A percentile compares a stretch with the other conserved stretches of the same genome.
Evolutionary conservation across 2,113 vertebrate species (phyloP).

Genomic region (Melanerpes formicivorus): DNA sequence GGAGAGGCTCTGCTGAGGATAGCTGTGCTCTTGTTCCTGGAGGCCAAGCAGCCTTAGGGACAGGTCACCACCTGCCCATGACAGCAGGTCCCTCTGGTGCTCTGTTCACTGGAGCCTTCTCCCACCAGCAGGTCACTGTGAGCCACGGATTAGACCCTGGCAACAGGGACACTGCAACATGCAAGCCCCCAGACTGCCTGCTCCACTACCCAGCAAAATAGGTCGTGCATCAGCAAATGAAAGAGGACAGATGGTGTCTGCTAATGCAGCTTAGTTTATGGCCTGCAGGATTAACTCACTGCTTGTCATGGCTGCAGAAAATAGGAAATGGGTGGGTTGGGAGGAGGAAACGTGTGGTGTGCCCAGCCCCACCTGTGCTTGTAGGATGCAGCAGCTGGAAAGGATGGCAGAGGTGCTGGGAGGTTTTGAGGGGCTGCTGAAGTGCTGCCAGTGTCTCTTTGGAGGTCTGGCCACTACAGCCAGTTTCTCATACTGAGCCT

Average conservation of each 20-base stretch:
- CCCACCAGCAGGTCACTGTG: not conserved
- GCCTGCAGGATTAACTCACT: slow-evolving; percentile 63
- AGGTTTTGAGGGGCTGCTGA: not conserved
- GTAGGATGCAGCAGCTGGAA: not conserved
- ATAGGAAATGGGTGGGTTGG: slow-evolving; percentile 56
- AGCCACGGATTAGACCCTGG: not conserved
- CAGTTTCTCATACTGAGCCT: not conserved
- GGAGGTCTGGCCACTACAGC: not conserved
- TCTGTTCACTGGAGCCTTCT: not conserved
- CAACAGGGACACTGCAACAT: not conserved
- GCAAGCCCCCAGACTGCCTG: slow-evolving; percentile 3
- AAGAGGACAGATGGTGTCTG: slow-evolving; percentile 72
- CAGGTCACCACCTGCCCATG: not conserved
- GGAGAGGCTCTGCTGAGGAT: not conserved
- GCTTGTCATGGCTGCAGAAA: slow-evolving; percentile 41
- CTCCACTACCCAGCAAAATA: slow-evolving; percentile 50
- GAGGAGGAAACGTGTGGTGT: slow-evolving; percentile 9
- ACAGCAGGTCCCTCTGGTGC: not conserved
- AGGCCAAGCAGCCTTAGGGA: not conserved
- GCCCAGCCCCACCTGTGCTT: slow-evolving; percentile 25
- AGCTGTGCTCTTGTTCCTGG: rapidly evolving
- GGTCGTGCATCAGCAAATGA: slow-evolving; percentile 70
- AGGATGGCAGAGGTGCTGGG: slow-evolving; percentile 7
- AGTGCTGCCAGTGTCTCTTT: not conserved
- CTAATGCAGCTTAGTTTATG: slow-evolving; percentile 65